A percentile compares a stretch with the other conserved stretches of the same genome.
Conservation (phyloP, 2,888 invertebrate genomes). For the Platycheirus albimanus region DNA sequence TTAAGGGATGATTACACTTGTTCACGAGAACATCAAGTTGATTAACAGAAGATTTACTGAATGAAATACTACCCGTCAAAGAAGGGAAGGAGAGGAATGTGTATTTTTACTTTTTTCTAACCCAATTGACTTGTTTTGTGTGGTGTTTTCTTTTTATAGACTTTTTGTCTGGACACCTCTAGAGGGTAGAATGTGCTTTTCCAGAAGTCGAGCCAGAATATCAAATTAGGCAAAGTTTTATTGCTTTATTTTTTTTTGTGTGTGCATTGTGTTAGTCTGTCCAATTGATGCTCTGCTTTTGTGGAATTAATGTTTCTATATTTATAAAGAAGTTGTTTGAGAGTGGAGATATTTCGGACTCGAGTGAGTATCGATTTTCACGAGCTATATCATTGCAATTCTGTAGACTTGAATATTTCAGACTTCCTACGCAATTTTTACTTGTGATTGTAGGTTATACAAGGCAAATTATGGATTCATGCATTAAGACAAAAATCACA, state of each 20-base stretch:
- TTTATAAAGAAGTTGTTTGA: slow-evolving; percentile 30
- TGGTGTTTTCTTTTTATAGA: slow-evolving; percentile 57
- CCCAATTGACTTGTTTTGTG: slow-evolving; percentile 57
- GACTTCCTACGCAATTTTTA: no score
- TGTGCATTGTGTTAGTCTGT: slow-evolving; percentile 20
- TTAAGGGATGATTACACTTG: slow-evolving; percentile 77
- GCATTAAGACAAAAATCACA: no score
- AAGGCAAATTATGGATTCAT: no score
- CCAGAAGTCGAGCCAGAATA: slow-evolving; percentile 36
- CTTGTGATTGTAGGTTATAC: no score
- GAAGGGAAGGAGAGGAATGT: slow-evolving; percentile 12
- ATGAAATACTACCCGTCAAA: slow-evolving; percentile 75
- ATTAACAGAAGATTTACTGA: slow-evolving; percentile 76
- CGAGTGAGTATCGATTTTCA: slow-evolving; percentile 2
- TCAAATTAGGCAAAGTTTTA: slow-evolving; percentile 71
- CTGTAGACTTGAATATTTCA: no score
- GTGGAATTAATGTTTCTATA: slow-evolving; percentile 64
- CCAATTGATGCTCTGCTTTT: slow-evolving; percentile 63
- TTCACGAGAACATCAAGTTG: slow-evolving; percentile 77
- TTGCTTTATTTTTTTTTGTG: slow-evolving; percentile 41
- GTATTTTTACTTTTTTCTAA: slow-evolving; percentile 1
- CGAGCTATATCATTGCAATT: no score
- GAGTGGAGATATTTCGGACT: background rate
- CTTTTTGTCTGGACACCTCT: slow-evolving; percentile 68
- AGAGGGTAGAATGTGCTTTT: slow-evolving; percentile 46